These are phyloP conservation scores for Oryzias woworae DNA, from an alignment of 2,113 vertebrate species.

Conservation along the genomic window DNA sequence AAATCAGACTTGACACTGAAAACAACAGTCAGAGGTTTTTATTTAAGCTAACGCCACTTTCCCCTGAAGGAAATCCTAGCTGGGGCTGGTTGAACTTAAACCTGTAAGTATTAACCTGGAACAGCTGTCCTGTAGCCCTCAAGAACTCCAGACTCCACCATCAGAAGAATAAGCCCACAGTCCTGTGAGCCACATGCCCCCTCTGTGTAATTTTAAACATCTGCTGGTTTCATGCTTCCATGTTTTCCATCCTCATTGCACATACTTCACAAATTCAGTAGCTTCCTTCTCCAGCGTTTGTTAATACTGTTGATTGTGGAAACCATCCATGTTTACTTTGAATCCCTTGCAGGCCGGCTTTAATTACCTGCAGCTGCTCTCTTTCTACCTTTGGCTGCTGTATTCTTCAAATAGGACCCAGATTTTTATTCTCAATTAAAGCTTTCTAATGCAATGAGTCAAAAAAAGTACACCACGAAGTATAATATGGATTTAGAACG, in stretches of 20 bases:
- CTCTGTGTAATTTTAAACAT: constrained; percentile 93
- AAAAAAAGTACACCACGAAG: constrained; percentile 61
- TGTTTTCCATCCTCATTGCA: constrained; percentile 86
- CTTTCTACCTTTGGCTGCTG: constrained; percentile 87
- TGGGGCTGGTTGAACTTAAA: constrained; percentile 55
- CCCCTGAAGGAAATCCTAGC: constrained; percentile 42
- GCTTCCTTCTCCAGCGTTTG: constrained; percentile 97
- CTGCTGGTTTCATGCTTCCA: constrained; percentile 85
- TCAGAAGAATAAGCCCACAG: constrained; percentile 72
- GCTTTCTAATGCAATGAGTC: constrained; percentile 86
- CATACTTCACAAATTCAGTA: constrained; percentile 98
- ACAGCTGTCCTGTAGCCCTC: constrained; percentile 57
- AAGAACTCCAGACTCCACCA: constrained; percentile 57
- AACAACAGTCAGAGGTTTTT: constrained; percentile 41
- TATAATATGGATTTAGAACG: too few relatives aligned
- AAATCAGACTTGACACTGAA: constrained; percentile 23
- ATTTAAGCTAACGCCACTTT: constrained; percentile 35
- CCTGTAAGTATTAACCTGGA: constrained; percentile 68
- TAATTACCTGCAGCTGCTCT: constrained; percentile 94
- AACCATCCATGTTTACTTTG: constrained; percentile 97
- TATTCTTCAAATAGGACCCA: constrained; percentile 81
- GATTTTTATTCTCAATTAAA: constrained; percentile 88
- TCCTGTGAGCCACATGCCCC: constrained; percentile 71
- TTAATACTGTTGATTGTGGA: constrained; percentile 98
- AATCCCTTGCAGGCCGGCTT: constrained; percentile 86